These are phyloP conservation scores for Ellobius talpinus DNA, from an alignment of 2,113 vertebrate genomes.

Conservation along the genomic window DNA sequence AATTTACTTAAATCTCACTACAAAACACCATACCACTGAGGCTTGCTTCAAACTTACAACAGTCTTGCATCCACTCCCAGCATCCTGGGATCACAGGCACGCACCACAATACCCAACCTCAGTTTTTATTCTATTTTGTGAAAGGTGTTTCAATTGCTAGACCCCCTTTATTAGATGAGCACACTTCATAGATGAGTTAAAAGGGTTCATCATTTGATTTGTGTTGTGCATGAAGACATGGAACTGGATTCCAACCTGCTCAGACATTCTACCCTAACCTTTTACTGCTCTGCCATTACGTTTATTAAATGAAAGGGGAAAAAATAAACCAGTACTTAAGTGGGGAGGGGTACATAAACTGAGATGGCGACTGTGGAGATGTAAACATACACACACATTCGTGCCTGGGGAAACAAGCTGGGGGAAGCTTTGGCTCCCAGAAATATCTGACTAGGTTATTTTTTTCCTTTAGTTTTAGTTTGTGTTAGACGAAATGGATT, in stretches of 20 bases:
- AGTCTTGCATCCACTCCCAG: background rate
- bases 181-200: background rate
- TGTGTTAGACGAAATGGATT: background rate
- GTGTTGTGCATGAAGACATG: fast-evolving
- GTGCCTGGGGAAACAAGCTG: background rate
- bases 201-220: background rate
- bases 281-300: background rate
- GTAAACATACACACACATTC: background rate
- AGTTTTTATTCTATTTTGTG: background rate
- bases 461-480: background rate
- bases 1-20: too few species aligned
- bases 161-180: background rate
- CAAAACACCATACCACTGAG: background rate
- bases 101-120: background rate
- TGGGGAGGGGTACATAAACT: background rate
- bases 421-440: background rate
- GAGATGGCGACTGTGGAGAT: background rate
- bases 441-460: background rate
- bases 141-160: background rate
- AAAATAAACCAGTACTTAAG: too few species aligned
- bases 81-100: background rate
- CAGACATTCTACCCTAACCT: background rate
- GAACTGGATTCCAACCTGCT: background rate
- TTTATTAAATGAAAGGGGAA: background rate
- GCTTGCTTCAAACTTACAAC: background rate